Percentiles rank a stretch among this genome's conserved stretches.
Evolutionary conservation across 2,113 vertebrate species (phyloP).

Genomic region (Gavialis gangeticus): DNA sequence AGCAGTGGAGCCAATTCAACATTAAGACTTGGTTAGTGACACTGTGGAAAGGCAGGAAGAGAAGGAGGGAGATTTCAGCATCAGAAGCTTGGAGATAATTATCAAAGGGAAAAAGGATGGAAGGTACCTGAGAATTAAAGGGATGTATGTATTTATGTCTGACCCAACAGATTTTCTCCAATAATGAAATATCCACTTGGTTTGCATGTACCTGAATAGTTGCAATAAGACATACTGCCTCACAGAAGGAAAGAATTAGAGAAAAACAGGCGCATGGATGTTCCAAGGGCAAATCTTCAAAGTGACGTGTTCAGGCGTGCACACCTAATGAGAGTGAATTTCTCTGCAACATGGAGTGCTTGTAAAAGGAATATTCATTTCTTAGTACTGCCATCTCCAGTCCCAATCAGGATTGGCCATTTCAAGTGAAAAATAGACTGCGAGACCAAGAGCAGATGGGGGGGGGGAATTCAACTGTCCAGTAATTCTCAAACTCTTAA

Average conservation of each 20-base stretch:
- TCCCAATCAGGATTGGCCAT: not conserved
- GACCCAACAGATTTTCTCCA: not conserved
- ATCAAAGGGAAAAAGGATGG: not conserved
- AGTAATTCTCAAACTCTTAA: not conserved
- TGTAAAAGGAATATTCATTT: not conserved
- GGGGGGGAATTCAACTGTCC: not conserved
- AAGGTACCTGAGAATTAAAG: not conserved
- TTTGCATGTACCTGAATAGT: not conserved
- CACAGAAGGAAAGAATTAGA: not conserved
- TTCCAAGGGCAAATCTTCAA: not conserved
- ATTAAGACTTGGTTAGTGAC: not conserved
- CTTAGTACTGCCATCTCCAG: not conserved
- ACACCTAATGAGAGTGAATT: not conserved
- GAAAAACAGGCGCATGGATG: too few species aligned
- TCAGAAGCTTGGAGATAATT: not conserved
- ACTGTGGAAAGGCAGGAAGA: not conserved
- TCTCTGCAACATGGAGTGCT: not conserved
- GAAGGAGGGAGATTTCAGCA: not conserved
- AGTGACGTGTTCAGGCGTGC: not conserved
- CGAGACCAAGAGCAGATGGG: not conserved
- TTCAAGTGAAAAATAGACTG: not conserved
- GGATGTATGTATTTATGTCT: not conserved
- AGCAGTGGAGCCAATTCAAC: not conserved
- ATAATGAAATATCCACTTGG: not conserved
- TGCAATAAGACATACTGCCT: not conserved